phyloP scores from a whole-genome alignment of 2,797 vertebrate species.

The Pogoniulus pusillus region DNA sequence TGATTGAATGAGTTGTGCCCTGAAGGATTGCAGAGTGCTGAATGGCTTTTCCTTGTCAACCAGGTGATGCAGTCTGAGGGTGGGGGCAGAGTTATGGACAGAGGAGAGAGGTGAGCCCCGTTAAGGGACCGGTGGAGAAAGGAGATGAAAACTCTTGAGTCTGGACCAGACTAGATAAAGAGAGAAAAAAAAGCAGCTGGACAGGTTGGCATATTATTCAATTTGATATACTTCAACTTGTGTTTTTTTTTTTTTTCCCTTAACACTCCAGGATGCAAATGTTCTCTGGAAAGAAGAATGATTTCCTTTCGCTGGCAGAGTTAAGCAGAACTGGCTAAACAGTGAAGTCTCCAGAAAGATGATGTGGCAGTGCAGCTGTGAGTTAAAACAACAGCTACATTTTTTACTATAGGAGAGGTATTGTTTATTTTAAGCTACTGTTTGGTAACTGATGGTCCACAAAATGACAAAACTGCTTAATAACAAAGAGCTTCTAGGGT shows the following conservation, averaged over 20 bases:
- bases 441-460: slow-evolving; percentile 29
- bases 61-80: not conserved
- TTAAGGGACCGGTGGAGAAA: not conserved
- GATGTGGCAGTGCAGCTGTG: not conserved
- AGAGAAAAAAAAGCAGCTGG: not conserved
- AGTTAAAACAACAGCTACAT: slow-evolving; percentile 30
- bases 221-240: not conserved
- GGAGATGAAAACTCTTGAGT: not conserved
- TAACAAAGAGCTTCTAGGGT: slow-evolving; percentile 43
- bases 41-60: slow-evolving; percentile 43
- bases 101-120: slow-evolving; percentile 3
- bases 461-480: slow-evolving; percentile 58
- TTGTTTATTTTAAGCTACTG: slow-evolving; percentile 42
- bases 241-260: not conserved
- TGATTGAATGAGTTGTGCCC: slow-evolving; percentile 56
- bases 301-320: not conserved
- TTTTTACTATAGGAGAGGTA: not conserved
- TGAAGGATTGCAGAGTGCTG: slow-evolving; percentile 48
- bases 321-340: not conserved
- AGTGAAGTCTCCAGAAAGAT: not conserved
- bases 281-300: not conserved
- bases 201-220: not conserved
- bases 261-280: not conserved
- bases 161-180: not conserved
- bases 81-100: slow-evolving; percentile 19